Conservation (phyloP, 2,113 vertebrate species). For the Lepidothrix coronata region DNA sequence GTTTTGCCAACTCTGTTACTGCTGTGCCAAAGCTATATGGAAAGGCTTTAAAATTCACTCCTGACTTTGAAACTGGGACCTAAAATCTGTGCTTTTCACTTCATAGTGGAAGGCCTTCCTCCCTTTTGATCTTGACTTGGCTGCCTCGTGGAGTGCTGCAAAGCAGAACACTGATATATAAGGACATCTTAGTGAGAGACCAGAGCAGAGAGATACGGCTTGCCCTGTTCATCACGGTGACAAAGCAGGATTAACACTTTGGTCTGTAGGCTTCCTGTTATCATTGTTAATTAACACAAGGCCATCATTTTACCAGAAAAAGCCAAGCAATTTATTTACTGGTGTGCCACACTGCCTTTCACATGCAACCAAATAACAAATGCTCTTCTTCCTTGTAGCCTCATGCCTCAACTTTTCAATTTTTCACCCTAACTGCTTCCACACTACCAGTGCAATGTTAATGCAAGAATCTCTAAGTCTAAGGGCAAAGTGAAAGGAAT, state of each 20-base stretch:
- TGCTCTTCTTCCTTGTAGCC: not conserved
- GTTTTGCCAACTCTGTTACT: not conserved
- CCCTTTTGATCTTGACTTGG: not conserved
- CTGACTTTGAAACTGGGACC: not conserved
- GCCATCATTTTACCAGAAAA: not conserved
- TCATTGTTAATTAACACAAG: not conserved
- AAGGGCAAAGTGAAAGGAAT: conserved; percentile 40
- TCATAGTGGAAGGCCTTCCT: not conserved
- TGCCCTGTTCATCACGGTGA: not conserved
- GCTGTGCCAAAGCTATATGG: not conserved
- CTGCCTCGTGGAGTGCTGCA: not conserved
- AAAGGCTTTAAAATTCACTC: not conserved
- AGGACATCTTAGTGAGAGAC: not conserved
- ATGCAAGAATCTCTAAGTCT: not conserved
- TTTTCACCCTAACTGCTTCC: not conserved
- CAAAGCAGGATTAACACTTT: not conserved
- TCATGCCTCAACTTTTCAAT: not conserved
- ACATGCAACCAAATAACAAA: not conserved
- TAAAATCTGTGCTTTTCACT: not conserved
- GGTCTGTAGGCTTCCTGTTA: not conserved
- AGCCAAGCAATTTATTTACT: not conserved
- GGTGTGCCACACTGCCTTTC: not conserved
- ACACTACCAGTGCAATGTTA: not conserved
- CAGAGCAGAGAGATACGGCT: not conserved
- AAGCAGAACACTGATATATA: not conserved